Evolutionary conservation across 2,113 vertebrate species (phyloP), one percentile per base, ranked within the genome.

Genomic region (Hirundichthys speculiger): DNA sequence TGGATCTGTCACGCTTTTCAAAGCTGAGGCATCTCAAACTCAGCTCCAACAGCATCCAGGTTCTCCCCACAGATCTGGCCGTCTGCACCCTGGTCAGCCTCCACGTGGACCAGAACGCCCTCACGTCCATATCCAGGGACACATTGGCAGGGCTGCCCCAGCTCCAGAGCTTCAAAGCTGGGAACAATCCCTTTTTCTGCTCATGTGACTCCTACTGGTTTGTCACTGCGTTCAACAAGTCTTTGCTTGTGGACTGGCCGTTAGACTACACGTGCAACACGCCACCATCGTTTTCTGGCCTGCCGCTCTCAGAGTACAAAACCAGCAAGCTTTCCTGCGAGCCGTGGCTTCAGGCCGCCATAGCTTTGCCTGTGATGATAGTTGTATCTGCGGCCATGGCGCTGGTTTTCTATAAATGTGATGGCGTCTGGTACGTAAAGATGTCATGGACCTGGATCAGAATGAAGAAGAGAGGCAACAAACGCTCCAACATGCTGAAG

Each of bases 391-490:
- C 41, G 13, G 52, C 65, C 0, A 20, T 80, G 11, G 77, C 59
- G 8, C 30, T 85, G 22, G 41, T 62, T 42, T 87, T 86, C 59
- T 68, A 89, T 57, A 60, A 55, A 38, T 84, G 79, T 43, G 89
- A 92, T 21, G 88, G 88, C 1, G 49, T 76, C 0, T 92, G 88
- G 90, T 92, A 90, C 27, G 42, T 73, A 13, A 89, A 80, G 61
- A 91, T 92, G 88, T 52, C 89, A 0, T 92, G 88, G 87, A 79
- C 89, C 21, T 92, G 91, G 90, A 84, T 90, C n/a, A 70, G 75
- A 13, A 77, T 88, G 49, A 91, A 92, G 53, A 66, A 69, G 15
- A 76, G 86, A 65, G 57, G 75, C 42, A 50, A 66, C 49, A 88
- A 80, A 39, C 60, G 20, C 22, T 70, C 71, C 3, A 62, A 79